Conservation (phyloP, 2,797 vertebrate species). For the Tokudaia tokunoshimensis region DNA sequence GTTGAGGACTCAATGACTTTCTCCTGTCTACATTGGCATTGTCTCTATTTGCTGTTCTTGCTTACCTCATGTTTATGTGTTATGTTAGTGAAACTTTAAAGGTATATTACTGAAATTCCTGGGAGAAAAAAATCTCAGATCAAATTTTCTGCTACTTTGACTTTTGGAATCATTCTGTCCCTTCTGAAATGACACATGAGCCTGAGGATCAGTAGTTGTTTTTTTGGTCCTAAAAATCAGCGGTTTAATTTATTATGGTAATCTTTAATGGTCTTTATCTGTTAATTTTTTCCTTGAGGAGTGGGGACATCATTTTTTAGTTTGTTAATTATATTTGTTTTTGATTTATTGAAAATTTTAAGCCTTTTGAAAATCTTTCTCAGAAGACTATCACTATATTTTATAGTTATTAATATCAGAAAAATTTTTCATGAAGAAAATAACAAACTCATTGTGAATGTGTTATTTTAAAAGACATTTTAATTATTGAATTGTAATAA, state of each 20-base stretch:
- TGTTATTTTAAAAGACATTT: background rate
- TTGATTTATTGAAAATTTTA: background rate
- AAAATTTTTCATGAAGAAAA: background rate
- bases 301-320: background rate
- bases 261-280: background rate
- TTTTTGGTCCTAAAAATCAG: background rate
- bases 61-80: background rate
- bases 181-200: background rate
- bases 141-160: background rate
- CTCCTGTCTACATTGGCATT: background rate
- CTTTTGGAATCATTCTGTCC: background rate
- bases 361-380: too few relatives aligned
- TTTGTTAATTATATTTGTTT: background rate
- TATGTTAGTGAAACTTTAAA: background rate
- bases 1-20: background rate
- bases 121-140: background rate
- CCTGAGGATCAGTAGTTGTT: background rate
- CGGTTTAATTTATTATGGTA: background rate
- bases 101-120: background rate
- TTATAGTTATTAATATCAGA: background rate
- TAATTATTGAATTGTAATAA: background rate
- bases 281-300: too few relatives aligned
- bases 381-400: background rate
- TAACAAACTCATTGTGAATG: background rate
- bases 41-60: background rate